Conservation (phyloP, 2,113 vertebrate species). For the Opisthocomus hoazin region DNA sequence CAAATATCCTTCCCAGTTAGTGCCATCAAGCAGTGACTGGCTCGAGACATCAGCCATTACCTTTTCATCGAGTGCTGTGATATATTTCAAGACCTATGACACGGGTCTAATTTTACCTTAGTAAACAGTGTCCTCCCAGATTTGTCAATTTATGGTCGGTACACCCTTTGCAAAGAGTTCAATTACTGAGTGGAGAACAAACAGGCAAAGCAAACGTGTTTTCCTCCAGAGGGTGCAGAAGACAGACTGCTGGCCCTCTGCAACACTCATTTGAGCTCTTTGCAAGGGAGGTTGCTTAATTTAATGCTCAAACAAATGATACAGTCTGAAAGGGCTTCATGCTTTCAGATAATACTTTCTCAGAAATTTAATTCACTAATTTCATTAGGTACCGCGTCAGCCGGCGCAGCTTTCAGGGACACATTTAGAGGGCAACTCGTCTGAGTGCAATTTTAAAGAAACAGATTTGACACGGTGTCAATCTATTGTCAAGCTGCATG, state of each 20-base stretch:
- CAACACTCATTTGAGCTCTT: background rate
- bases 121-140: background rate
- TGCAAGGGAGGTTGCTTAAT: background rate
- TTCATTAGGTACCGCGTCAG: background rate
- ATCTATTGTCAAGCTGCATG: background rate
- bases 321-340: background rate
- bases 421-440: background rate
- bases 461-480: background rate
- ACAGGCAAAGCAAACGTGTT: background rate
- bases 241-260: background rate
- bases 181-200: background rate
- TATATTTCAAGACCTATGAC: background rate
- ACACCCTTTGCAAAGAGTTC: background rate
- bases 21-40: rapidly evolving
- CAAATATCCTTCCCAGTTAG: background rate
- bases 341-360: background rate
- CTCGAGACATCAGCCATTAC: background rate
- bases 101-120: background rate
- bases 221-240: background rate
- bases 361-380: conserved; percentile 46
- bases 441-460: conserved; percentile 30
- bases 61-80: background rate
- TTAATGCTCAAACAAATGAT: background rate
- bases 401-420: background rate
- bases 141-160: background rate